Percentiles rank a stretch among this genome's conserved stretches.
These are phyloP conservation scores for Bubo bubo DNA, from an alignment of 2,113 vertebrate genomes.

Conservation along the genomic window DNA sequence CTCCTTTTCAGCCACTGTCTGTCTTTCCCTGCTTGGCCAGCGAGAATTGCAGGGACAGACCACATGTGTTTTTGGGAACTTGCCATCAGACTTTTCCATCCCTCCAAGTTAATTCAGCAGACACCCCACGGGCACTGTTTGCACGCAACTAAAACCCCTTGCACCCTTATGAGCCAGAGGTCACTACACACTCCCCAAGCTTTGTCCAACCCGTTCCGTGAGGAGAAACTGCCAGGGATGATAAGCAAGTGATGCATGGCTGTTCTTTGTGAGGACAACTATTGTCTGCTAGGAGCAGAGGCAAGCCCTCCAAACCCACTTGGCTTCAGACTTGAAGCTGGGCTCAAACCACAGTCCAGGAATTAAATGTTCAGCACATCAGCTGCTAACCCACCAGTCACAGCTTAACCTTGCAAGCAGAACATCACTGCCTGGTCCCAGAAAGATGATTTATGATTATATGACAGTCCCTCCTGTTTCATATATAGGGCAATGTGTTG, in stretches of 20 bases:
- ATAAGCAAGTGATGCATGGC: neutral
- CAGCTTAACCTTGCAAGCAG: neutral
- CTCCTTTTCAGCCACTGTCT: neutral
- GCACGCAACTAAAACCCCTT: neutral
- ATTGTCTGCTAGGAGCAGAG: neutral
- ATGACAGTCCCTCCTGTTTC: neutral
- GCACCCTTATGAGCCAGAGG: neutral
- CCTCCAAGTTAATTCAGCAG: neutral
- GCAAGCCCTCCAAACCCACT: neutral
- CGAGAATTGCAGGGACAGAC: neutral
- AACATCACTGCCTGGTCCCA: neutral
- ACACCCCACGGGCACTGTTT: neutral
- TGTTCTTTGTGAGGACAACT: neutral
- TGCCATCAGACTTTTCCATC: neutral
- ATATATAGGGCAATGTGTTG: fast-evolving
- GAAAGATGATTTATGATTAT: neutral
- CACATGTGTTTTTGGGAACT: fast-evolving
- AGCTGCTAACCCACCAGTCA: neutral
- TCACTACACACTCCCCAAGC: neutral
- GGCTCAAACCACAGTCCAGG: neutral
- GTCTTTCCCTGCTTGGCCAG: neutral
- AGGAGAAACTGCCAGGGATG: neutral
- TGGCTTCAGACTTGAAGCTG: neutral
- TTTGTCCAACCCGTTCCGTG: neutral
- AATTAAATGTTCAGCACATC: neutral